Base-by-base conservation (phyloP, 2,113 vertebrate species). In the Rynchops niger region DNA sequence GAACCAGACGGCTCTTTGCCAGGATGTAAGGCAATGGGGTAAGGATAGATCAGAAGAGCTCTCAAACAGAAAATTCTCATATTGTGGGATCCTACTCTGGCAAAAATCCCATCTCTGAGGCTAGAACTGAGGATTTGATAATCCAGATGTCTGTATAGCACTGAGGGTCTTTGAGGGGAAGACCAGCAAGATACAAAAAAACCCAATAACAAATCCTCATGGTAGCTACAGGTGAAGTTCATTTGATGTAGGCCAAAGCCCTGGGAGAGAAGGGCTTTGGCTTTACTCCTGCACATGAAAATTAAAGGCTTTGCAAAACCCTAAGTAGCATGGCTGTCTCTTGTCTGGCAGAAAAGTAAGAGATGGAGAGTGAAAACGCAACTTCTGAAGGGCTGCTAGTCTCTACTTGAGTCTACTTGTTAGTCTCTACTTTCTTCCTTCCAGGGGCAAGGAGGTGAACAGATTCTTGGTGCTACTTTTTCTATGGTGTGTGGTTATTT, bases 131-230 rank as follows among this genome's bases (percentile, higher is more conserved):
- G 15, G 26, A 78, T 9, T 0, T 80, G n/a, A 47, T 55, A 80
- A 66, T 8, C 3, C 15, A 71, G 67, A 71, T 19, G 11, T 23
- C 32, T 17, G 1, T 59, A 22, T 9, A 71, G 7, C 12, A 63
- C 19, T 1, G 5, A 58, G n/a, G 19, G 2, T 34, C n/a, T 88
- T 83, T 72, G 16, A 58, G 43, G 14, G 67, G 15, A 55, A 74
- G n/a, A 47, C 26, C 9, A 59, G 2, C 16, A 14, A 36, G 12
- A 5, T 61, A 17, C 9, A 66, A 71, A 49, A 72, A 45, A 50
- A 21, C 1, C 0, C 15, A 47, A 7, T 69, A 73, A 26, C 3
- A 78, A 56, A 77, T 29, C 2, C 0, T 81, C 45, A 13, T 38
- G 7, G 30, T 73, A 61, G 12, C 12, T 70, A 14, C 20, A 70